Conservation (phyloP, 2,888 invertebrate species). For the Oxyteleia sp. region DNA sequence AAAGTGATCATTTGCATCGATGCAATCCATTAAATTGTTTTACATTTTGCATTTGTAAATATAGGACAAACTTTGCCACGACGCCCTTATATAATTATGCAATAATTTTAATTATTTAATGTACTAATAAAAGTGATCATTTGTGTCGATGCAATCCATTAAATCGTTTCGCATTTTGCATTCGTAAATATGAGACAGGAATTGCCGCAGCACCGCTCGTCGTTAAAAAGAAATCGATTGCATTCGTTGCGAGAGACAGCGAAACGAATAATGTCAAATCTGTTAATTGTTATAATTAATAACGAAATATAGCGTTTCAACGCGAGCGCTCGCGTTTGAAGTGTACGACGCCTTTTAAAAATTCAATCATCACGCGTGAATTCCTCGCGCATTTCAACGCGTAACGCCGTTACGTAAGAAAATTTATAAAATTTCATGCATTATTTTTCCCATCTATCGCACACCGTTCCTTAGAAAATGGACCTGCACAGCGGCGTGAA, state of each 20-base stretch:
- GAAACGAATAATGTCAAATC: neutral
- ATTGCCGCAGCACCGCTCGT: too few relatives aligned
- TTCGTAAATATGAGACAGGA: neutral
- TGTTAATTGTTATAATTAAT: neutral
- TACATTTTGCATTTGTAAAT: neutral
- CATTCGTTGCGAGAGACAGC: neutral
- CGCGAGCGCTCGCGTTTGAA: neutral
- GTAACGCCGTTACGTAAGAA: constrained; percentile 29
- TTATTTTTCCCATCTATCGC: constrained; percentile 25
- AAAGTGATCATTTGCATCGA: neutral
- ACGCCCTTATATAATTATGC: neutral
- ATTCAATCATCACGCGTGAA: constrained; percentile 22
- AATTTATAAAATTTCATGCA: constrained; percentile 41
- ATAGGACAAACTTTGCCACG: neutral
- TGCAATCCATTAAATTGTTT: constrained; percentile 1
- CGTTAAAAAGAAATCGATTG: neutral
- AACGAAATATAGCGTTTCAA: neutral
- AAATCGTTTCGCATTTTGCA: neutral
- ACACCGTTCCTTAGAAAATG: constrained; percentile 7
- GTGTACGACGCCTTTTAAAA: neutral
- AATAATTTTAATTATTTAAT: neutral
- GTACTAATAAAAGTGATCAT: neutral
- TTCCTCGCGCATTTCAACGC: constrained; percentile 15
- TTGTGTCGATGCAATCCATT: neutral
- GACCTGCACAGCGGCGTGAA: constrained; percentile 14